Base-by-base conservation (phyloP, 2,888 invertebrate genomes). In the Andricus curvator region DNA sequence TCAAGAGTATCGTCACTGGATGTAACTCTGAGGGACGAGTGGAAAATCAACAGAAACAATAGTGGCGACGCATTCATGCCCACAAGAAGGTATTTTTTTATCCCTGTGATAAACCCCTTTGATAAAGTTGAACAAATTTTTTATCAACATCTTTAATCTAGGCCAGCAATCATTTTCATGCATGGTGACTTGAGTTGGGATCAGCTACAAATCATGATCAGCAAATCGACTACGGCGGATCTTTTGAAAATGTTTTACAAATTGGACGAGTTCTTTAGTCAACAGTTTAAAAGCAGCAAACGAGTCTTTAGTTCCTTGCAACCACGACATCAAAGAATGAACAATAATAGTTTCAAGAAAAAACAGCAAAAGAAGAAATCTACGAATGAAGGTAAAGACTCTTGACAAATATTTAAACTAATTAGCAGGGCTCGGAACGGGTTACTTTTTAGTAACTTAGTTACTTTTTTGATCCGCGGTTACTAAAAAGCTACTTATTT, bases 191-290 rank as follows among this genome's bases (percentile, higher is more conserved):
- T 99, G 78, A 95, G 96, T 83, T 99, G 99, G 99, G 98, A 98
- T 91, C 99, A 97, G 91, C 94, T 99, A 66, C 99, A 99, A 94
- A 95, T 99, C 88, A 97, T 99, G 95, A 99, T 99, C 91, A 98
- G 98, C 8, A 97, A 98, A 93, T 98, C 98, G 76, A 99, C 99
- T 1, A 99, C 99, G 0, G 98, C 98, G 0, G 99, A 99, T 94
- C 94, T 99, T 82, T 94, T 99, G 76, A 99, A 99, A 94, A 99
- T 99, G 97, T 98, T 97, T 92, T 96, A 97, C 85, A 99, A 99
- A 91, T 94, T 99, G 56, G 98, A 98, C 88, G 98, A 99, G 93
- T 99, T 99, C 94, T 99, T 99, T 93, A 97, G 97, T 83, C 99
- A 99, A 93, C 99, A 99, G 94, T 98, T 99, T 92, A 98, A 98